These are phyloP conservation scores for Drosophila ficusphila DNA, from an alignment of 1,140 invertebrate genomes.

Conservation along the genomic window DNA sequence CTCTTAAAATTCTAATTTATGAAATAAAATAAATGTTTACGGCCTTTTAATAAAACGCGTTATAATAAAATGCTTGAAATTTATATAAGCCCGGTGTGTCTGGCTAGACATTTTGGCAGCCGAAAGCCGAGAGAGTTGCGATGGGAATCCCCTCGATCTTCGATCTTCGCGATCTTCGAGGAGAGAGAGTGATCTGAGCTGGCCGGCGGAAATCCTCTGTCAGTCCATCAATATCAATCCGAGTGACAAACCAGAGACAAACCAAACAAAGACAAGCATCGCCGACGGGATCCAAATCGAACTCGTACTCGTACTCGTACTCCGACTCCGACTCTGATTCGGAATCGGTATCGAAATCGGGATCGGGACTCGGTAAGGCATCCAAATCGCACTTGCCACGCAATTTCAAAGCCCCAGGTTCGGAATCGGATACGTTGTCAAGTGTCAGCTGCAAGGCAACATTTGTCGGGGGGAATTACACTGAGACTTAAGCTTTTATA, in stretches of 20 bases:
- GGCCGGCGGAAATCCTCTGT: conserved; percentile 76
- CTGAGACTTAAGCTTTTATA: too few relatives aligned
- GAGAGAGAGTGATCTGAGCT: conserved; percentile 42
- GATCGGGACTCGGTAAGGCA: conserved; percentile 15
- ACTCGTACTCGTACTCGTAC: not conserved
- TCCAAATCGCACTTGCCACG: conserved; percentile 72
- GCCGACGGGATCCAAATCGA: conserved; percentile 28
- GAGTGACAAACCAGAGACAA: conserved; percentile 50
- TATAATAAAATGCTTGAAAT: conserved; percentile 79
- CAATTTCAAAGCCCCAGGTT: conserved; percentile 56
- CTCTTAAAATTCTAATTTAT: conserved; percentile 77
- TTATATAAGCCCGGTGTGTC: conserved; percentile 66
- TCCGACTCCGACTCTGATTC: not conserved
- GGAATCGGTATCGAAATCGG: conserved; percentile 20
- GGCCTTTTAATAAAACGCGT: conserved; percentile 81
- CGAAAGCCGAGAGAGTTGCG: not conserved
- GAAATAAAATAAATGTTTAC: conserved; percentile 82
- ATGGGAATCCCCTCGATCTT: conserved; percentile 25
- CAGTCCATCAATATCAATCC: conserved; percentile 72
- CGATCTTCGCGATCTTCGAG: too few relatives aligned
- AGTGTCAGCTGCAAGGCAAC: conserved; percentile 66
- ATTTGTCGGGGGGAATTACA: conserved; percentile 14
- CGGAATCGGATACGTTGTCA: conserved; percentile 55
- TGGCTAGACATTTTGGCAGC: conserved; percentile 74
- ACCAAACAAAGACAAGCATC: conserved; percentile 44